Evolutionary conservation across 1,140 invertebrate genomes (phyloP).

Genomic region (Lethrus apterus): DNA sequence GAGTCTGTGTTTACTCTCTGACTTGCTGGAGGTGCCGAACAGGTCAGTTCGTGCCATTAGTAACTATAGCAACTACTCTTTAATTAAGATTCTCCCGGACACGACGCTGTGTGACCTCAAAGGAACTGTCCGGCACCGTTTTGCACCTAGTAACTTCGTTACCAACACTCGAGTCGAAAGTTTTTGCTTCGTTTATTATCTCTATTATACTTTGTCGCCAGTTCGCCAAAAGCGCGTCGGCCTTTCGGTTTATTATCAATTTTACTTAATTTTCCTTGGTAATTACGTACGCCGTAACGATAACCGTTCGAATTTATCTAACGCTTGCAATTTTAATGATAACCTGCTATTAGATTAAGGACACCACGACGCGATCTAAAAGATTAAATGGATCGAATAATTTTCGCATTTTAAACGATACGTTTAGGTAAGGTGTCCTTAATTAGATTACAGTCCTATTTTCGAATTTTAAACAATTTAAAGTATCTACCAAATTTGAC

Average conservation of each 20-base stretch:
- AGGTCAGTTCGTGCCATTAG: slow-evolving; percentile 14
- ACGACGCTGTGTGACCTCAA: slow-evolving; percentile 9
- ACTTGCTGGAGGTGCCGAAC: slow-evolving; percentile 8
- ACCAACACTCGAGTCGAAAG: slow-evolving; percentile 2
- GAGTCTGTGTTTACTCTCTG: slow-evolving; percentile 13
- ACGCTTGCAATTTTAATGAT: slow-evolving; percentile 35
- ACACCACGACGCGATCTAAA: slow-evolving; percentile 34
- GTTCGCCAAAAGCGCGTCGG: slow-evolving; percentile 6
- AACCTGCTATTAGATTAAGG: slow-evolving; percentile 38
- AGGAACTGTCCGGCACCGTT: slow-evolving; percentile 15
- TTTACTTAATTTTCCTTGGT: slow-evolving; percentile 33
- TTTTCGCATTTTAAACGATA: too few relatives aligned
- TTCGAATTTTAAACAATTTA: too few relatives aligned
- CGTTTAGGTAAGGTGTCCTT: too few relatives aligned
- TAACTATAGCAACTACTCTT: slow-evolving; percentile 15
- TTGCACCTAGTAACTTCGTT: slow-evolving; percentile 12
- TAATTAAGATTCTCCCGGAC: slow-evolving; percentile 11
- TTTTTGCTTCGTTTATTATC: slow-evolving; percentile 15
- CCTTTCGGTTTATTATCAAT: slow-evolving; percentile 29
- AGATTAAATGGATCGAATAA: slow-evolving; percentile 31
- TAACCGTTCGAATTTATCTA: slow-evolving; percentile 37
- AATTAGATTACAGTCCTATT: too few relatives aligned
- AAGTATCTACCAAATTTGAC: too few relatives aligned
- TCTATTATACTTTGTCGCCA: slow-evolving; percentile 10
- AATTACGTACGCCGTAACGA: slow-evolving; percentile 35